Evolutionary conservation across 2,888 invertebrate species (phyloP).

Genomic region (Lathronympha strigana): DNA sequence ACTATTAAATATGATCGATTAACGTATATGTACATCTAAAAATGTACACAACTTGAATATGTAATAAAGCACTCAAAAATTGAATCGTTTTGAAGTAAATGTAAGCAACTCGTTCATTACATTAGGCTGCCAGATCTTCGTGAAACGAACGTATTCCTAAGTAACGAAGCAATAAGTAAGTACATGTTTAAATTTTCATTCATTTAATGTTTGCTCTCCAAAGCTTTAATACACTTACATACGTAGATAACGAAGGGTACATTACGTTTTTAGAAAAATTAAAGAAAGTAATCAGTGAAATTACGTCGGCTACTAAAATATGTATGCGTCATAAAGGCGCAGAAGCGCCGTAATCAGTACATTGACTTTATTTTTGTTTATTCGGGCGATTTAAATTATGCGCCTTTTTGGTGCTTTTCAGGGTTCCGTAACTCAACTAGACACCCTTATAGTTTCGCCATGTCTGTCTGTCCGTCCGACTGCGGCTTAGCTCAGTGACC

Average conservation of each 20-base stretch:
- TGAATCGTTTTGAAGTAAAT: constrained; percentile 25
- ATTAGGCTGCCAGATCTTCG: constrained; percentile 38
- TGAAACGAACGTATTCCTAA: constrained; percentile 36
- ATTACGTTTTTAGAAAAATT: constrained; percentile 76
- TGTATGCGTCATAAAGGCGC: constrained; percentile 79
- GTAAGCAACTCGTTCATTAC: constrained; percentile 39
- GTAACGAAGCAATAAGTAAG: constrained; percentile 41
- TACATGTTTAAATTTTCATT: constrained; percentile 62
- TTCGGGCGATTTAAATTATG: background rate
- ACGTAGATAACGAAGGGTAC: constrained; percentile 47
- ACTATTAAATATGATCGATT: background rate
- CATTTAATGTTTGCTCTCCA: constrained; percentile 69
- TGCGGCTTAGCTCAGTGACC: too few relatives aligned
- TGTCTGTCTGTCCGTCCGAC: too few relatives aligned
- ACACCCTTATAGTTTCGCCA: too few relatives aligned
- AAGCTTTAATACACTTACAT: constrained; percentile 74
- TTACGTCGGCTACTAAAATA: constrained; percentile 82
- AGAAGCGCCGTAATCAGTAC: constrained; percentile 20
- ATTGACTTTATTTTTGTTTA: constrained; percentile 10
- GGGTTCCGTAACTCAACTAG: background rate
- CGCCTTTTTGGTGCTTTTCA: background rate
- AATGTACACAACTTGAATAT: constrained; percentile 1
- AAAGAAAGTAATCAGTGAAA: constrained; percentile 83
- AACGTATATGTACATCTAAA: too few relatives aligned
- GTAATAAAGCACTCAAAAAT: constrained; percentile 9